Base-by-base conservation (phyloP, 2,888 invertebrate genomes). In the Chymomyza amoena region DNA sequence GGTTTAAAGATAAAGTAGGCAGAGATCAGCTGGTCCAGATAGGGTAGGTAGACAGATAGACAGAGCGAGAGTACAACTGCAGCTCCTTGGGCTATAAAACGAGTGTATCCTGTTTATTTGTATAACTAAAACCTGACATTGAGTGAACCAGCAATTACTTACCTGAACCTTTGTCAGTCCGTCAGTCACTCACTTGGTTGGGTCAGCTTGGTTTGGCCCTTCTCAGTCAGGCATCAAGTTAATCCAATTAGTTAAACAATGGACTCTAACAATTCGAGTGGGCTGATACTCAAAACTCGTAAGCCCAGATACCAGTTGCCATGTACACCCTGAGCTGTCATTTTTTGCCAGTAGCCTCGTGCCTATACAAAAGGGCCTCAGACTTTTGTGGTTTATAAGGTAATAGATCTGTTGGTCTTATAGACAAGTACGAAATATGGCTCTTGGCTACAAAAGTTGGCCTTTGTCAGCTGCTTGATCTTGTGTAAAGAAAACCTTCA, bases 201-300 rank as follows among this genome's bases (percentile, higher is more conserved):
- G 28, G 64, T 52, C 59, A 59, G 59, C 15, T n/a, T 54, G 16
- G 54, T 54, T 54, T 18, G 9, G 15, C 18, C 54, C 54, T 16
- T 16, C 20, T 18, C 28, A 61, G 80, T 77, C 78, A 72, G 78
- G 78, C 83, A 87, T 87, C 85, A 83, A 83, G 60, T 77, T 83
- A 83, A 83, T 83, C 83, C 83, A 83, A 83, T 83, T 83, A 83
- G 83, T 83, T 83, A 71, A 72, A 83, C 83, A 83, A 87, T 83
- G 45, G 67, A n/a, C 54, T 5, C 54, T 6, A 54, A 20, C 54
- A 54, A 20, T 18, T 16, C 16, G 9, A 54, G 72, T 36, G 61
- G 32, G 36, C 61, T 36, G 16, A 36, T 16, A 18, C 10, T 45
- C 39, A 45, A 45, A 45, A 45, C 39, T 45, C 39, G 39, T 45